These are phyloP conservation scores for Drosophila melanica DNA, from an alignment of 1,140 invertebrate species.

Conservation along the genomic window DNA sequence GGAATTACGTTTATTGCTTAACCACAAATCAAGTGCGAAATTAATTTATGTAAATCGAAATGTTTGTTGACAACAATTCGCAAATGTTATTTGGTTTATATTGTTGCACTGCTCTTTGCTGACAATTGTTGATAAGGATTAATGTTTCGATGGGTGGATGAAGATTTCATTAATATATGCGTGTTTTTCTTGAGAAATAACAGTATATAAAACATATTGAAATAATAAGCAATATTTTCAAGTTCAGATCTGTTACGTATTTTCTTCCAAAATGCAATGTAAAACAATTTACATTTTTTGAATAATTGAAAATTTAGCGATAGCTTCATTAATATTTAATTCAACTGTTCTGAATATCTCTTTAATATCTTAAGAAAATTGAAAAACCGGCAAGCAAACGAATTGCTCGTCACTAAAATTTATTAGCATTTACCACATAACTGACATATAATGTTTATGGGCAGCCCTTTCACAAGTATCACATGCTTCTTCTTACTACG, in stretches of 20 bases:
- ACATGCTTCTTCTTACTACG: not conserved
- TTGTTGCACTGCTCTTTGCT: not conserved
- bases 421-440: not conserved
- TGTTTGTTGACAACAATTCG: constrained; percentile 4
- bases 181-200: too few species aligned
- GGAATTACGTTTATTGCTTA: constrained; percentile 5
- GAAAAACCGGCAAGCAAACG: constrained; percentile 18
- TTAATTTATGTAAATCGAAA: constrained; percentile 52
- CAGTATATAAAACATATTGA: too few species aligned
- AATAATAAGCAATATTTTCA: too few species aligned
- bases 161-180: too few species aligned
- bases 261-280: too few species aligned
- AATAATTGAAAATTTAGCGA: too few species aligned
- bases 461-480: not conserved
- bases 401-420: constrained; percentile 8
- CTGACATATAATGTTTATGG: not conserved
- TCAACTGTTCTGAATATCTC: not conserved
- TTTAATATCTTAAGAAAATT: not conserved
- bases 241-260: too few species aligned
- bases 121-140: not conserved
- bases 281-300: too few species aligned
- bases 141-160: not conserved
- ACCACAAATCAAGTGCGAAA: constrained; percentile 46
- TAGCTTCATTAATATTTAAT: too few species aligned
- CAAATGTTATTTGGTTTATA: too few species aligned